Conservation (phyloP, 2,113 vertebrate species). For the Burhinus oedicnemus region DNA sequence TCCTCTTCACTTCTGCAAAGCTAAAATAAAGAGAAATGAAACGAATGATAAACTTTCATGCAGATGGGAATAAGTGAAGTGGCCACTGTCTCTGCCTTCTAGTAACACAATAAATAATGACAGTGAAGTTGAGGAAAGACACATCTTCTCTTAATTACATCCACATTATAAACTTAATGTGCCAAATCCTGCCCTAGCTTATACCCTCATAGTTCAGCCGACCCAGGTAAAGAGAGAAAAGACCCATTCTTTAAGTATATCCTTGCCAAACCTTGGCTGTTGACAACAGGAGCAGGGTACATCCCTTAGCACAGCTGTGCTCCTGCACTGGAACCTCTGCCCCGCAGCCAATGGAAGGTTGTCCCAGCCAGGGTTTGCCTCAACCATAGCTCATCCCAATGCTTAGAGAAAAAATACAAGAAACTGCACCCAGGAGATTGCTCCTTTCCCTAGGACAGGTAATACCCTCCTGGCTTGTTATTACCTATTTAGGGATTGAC, state of each 20-base stretch:
- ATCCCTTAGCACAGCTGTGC: rapidly evolving
- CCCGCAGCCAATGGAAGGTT: rapidly evolving
- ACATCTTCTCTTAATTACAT: background rate
- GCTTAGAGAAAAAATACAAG: background rate
- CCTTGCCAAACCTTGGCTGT: background rate
- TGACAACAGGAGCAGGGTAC: background rate
- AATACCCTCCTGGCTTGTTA: background rate
- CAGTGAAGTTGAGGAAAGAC: background rate
- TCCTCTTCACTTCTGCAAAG: conserved; percentile 15
- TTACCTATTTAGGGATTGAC: background rate
- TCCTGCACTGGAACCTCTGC: background rate
- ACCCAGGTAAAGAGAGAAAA: background rate
- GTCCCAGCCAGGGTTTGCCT: background rate
- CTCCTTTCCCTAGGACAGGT: background rate
- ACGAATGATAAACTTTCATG: conserved; percentile 22
- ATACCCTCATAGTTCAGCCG: background rate
- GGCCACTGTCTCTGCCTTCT: background rate
- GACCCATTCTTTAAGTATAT: rapidly evolving
- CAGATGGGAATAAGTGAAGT: background rate
- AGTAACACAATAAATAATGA: background rate
- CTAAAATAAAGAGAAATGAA: conserved; percentile 22
- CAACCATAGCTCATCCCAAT: background rate
- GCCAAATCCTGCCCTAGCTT: conserved; percentile 5
- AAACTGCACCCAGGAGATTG: background rate
- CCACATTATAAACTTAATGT: background rate